Evolutionary conservation across 2,797 vertebrate genomes (phyloP).

Genomic region (Petrocephalus schoutedeni): DNA sequence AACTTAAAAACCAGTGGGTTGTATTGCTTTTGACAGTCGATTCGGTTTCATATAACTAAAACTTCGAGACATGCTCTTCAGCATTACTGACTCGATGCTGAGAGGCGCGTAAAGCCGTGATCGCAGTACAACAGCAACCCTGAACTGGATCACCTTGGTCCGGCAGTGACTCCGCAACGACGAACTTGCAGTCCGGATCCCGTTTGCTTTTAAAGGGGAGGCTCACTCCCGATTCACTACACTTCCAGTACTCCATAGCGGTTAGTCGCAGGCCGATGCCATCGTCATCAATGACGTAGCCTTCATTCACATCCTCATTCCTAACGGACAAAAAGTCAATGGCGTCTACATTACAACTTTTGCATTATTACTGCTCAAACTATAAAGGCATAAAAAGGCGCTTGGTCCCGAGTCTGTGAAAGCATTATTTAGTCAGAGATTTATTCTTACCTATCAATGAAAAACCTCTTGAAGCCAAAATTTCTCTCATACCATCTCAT

Average conservation of each 20-base stretch:
- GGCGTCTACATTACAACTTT: background rate
- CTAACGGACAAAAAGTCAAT: conserved; percentile 38
- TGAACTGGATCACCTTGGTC: conserved; percentile 47
- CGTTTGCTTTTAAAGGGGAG: conserved; percentile 47
- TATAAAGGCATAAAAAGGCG: background rate
- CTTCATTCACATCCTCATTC: conserved; percentile 61
- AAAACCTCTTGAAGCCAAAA: conserved; percentile 79
- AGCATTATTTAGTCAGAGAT: background rate
- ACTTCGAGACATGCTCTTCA: background rate
- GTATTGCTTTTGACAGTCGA: too few relatives aligned
- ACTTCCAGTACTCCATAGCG: conserved; percentile 64
- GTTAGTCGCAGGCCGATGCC: conserved; percentile 77
- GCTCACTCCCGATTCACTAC: conserved; percentile 43
- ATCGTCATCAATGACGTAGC: conserved; percentile 64
- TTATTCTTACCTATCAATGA: conserved; percentile 60
- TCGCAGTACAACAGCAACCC: background rate
- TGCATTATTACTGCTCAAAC: background rate
- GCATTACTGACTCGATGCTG: background rate
- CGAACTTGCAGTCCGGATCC: conserved; percentile 72
- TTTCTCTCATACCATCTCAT: conserved; percentile 76
- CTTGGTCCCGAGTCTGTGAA: background rate
- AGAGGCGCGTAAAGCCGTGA: background rate
- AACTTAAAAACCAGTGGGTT: too few relatives aligned
- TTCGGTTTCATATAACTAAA: background rate
- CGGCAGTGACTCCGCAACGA: conserved; percentile 79